A percentile compares a stretch with the other conserved stretches of the same genome.
Evolutionary conservation across 2,888 invertebrate species (phyloP).

Genomic region (Oxystoma pomonae): DNA sequence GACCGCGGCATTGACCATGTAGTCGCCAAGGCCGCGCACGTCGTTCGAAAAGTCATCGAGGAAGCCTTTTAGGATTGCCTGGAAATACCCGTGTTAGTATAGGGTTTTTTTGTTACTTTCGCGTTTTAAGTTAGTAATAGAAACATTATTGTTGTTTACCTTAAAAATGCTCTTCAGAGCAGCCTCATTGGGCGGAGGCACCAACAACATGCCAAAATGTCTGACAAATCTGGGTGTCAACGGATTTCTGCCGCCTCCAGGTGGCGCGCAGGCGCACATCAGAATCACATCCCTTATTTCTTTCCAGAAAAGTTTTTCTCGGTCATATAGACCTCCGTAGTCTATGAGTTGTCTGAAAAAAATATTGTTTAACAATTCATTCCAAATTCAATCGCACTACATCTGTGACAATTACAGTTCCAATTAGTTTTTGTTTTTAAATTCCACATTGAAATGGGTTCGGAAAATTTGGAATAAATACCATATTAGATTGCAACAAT

Average conservation of each 20-base stretch:
- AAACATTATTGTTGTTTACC: too few relatives aligned
- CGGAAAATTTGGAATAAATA: too few relatives aligned
- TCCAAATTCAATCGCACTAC: too few relatives aligned
- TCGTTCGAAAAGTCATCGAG: conserved; percentile 70
- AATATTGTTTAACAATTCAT: too few relatives aligned
- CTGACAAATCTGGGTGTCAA: conserved; percentile 80
- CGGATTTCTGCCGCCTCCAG: conserved; percentile 85
- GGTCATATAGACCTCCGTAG: conserved; percentile 79
- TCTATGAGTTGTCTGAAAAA: conserved; percentile 66
- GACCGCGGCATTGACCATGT: conserved; percentile 78
- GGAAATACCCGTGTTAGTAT: too few relatives aligned
- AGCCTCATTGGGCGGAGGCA: conserved; percentile 74
- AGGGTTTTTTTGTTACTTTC: too few relatives aligned
- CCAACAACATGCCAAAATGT: conserved; percentile 82
- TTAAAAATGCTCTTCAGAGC: conserved; percentile 77
- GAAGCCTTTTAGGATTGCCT: conserved; percentile 72
- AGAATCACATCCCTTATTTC: conserved; percentile 79
- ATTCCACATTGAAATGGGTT: too few relatives aligned
- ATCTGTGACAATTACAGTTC: too few relatives aligned
- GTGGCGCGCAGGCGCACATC: conserved; percentile 82
- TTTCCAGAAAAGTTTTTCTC: conserved; percentile 87
- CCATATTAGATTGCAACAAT: too few relatives aligned
- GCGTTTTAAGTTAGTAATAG: neutral
- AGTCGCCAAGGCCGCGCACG: conserved; percentile 62
- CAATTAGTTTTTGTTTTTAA: too few relatives aligned